A percentile compares a stretch with the other conserved stretches of the same genome.
Conservation (phyloP, 1,140 invertebrate genomes). For the Sweltsa coloradensis region DNA sequence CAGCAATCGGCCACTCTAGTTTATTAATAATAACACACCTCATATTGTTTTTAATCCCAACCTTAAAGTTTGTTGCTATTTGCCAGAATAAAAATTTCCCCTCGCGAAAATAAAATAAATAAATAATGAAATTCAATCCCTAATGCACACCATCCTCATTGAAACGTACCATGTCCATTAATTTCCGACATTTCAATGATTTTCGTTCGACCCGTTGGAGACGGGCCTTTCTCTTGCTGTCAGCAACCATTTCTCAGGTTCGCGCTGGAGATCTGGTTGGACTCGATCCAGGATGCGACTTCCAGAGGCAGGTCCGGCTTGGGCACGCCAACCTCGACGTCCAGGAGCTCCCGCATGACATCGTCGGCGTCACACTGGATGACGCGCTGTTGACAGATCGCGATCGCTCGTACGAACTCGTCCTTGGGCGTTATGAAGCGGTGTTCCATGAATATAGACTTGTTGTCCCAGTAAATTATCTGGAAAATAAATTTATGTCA, state of each 20-base stretch:
- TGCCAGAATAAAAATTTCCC: no score
- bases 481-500: no score
- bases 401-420: constrained; percentile 69
- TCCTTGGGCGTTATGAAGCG: constrained; percentile 64
- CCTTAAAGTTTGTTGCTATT: no score
- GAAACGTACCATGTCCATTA: no score
- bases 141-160: no score
- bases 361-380: constrained; percentile 53
- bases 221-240: constrained; percentile 9
- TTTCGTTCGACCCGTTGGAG: no score
- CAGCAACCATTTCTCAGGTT: constrained; percentile 35
- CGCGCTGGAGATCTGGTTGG: constrained; percentile 53
- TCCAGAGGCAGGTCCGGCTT: constrained; percentile 46
- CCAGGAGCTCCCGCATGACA: constrained; percentile 25
- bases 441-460: constrained; percentile 76
- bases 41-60: no score
- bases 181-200: no score
- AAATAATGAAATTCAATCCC: no score
- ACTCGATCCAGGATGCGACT: constrained; percentile 49
- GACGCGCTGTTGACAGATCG: constrained; percentile 59
- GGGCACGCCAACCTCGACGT: constrained; percentile 27
- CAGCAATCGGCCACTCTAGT: no score
- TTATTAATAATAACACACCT: no score
- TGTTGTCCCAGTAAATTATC: constrained; percentile 76
- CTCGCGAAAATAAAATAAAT: no score